Percentiles rank a stretch among this genome's conserved stretches.
Conservation (phyloP, 2,888 invertebrate species). For the Metalampra italica region DNA sequence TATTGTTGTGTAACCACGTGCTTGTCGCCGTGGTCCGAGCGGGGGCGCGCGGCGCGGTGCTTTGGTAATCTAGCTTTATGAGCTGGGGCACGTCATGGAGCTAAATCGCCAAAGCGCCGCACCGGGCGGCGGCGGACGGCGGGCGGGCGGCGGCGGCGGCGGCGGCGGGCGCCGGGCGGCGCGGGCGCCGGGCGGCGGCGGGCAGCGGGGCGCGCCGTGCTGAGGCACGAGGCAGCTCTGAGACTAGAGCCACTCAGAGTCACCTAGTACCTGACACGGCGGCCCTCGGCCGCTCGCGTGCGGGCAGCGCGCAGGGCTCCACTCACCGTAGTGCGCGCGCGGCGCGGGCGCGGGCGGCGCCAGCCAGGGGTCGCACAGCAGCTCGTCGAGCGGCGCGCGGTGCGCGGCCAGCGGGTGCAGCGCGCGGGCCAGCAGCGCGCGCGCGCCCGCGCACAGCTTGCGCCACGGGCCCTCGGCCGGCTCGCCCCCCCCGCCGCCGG, state of each 20-base stretch:
- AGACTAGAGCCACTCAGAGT: conserved; percentile 84
- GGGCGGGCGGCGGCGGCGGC: conserved; percentile 42
- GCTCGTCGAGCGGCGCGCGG: conserved; percentile 83
- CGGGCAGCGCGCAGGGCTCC: conserved; percentile 11
- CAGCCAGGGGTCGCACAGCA: conserved; percentile 13
- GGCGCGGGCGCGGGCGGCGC: conserved; percentile 7
- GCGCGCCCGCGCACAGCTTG: conserved; percentile 86
- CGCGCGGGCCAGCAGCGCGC: conserved; percentile 87
- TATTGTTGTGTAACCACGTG: too few species aligned
- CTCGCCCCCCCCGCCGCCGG: conserved; percentile 39
- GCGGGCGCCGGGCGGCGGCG: conserved; percentile 10
- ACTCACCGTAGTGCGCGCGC: background rate
- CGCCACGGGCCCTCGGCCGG: conserved; percentile 89
- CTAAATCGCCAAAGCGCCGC: conserved; percentile 93
- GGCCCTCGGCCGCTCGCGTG: conserved; percentile 52
- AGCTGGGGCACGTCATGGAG: conserved; percentile 87
- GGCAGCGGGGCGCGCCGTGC: conserved; percentile 36
- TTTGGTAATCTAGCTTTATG: conserved; percentile 98
- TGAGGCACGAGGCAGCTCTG: conserved; percentile 77
- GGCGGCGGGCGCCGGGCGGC: conserved; percentile 12
- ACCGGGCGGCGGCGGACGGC: conserved; percentile 63
- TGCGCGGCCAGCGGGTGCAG: conserved; percentile 82
- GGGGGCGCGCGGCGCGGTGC: conserved; percentile 75
- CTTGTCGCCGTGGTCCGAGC: too few species aligned
- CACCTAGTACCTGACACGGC: conserved; percentile 90